Conservation (phyloP, 2,888 invertebrate genomes). For the Drosophila yooni region DNA sequence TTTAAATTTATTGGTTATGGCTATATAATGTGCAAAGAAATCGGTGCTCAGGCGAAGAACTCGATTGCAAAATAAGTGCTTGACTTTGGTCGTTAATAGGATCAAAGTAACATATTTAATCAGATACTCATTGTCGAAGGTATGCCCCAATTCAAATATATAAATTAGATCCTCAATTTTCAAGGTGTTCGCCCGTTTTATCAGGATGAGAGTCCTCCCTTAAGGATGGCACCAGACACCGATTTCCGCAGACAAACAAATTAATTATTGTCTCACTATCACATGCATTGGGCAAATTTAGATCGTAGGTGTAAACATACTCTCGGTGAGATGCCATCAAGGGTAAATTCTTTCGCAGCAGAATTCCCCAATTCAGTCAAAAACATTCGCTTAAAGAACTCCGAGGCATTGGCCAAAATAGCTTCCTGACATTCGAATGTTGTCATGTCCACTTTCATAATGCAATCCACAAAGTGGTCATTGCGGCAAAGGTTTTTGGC, state of each 20-base stretch:
- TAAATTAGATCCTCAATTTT: neutral
- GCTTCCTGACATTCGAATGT: conserved; percentile 47
- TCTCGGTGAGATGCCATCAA: conserved; percentile 20
- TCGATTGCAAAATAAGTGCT: conserved; percentile 7
- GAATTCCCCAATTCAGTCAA: conserved; percentile 33
- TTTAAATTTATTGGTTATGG: neutral
- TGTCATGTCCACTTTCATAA: conserved; percentile 26
- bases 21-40: conserved; percentile 12
- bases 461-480: conserved; percentile 36
- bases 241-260: conserved; percentile 17
- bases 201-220: conserved; percentile 6
- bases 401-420: conserved; percentile 35
- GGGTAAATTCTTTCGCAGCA: neutral
- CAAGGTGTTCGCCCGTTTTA: neutral
- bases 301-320: conserved; percentile 30
- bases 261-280: conserved; percentile 3
- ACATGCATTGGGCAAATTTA: neutral
- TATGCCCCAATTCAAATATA: conserved; percentile 17
- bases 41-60: neutral
- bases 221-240: conserved; percentile 23
- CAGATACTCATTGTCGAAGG: neutral
- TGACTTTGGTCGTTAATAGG: neutral
- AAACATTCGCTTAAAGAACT: conserved; percentile 46
- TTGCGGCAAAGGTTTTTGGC: conserved; percentile 11
- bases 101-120: neutral